phyloP scores from a whole-genome alignment of 2,888 invertebrate species.

The Nomada ferruginata region DNA sequence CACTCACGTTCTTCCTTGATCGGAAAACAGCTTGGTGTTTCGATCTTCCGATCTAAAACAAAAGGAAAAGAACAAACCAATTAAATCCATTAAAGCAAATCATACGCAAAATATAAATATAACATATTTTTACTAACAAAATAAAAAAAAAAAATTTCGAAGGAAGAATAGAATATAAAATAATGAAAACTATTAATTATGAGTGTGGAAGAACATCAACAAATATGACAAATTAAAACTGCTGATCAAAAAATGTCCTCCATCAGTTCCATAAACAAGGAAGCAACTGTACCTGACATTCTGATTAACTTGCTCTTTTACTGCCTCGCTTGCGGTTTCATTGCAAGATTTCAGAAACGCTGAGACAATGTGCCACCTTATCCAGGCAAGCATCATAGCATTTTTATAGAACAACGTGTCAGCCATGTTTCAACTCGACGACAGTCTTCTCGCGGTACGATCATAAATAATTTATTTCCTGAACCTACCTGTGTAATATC shows the following conservation, averaged over 20 bases:
- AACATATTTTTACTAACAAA: neutral
- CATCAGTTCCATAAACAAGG: neutral
- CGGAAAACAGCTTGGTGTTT: constrained; percentile 74
- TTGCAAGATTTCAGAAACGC: constrained; percentile 30
- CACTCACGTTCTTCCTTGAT: constrained; percentile 79
- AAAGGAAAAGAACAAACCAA: constrained; percentile 71
- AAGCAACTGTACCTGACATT: neutral
- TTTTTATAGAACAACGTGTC: constrained; percentile 63
- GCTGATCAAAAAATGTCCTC: neutral
- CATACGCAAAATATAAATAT: constrained; percentile 24
- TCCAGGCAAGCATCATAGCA: constrained; percentile 42
- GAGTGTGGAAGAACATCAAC: neutral
- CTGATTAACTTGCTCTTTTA: constrained; percentile 20
- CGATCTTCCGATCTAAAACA: constrained; percentile 78
- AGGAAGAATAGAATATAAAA: neutral
- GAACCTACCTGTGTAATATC: constrained; percentile 46
- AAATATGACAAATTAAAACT: neutral
- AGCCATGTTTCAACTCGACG: constrained; percentile 45
- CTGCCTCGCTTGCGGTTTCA: constrained; percentile 27
- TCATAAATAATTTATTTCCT: constrained; percentile 63
- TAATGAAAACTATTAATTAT: neutral
- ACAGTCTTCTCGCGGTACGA: constrained; percentile 31
- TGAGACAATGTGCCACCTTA: constrained; percentile 29
- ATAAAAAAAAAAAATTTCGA: neutral
- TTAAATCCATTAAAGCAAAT: constrained; percentile 61